These are phyloP conservation scores for Greenwoodochromis staneri DNA, from an alignment of 2,113 vertebrate species.

Conservation along the genomic window DNA sequence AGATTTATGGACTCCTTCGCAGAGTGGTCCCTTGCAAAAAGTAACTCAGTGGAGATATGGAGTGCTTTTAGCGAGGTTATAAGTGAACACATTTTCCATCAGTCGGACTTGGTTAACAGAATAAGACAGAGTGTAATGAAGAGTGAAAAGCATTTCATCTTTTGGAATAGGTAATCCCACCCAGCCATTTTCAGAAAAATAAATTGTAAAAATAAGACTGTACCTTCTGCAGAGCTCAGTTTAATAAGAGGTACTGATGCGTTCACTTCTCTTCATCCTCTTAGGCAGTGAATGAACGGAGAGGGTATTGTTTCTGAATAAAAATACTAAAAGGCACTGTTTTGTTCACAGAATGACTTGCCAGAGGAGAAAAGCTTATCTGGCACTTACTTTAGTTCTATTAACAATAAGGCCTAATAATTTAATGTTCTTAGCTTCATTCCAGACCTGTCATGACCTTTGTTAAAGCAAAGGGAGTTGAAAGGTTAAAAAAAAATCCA, in stretches of 20 bases:
- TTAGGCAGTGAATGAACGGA: not conserved
- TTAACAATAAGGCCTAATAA: constrained; percentile 5
- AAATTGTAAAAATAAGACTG: not conserved
- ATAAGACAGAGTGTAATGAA: constrained; percentile 7
- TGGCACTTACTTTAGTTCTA: not conserved
- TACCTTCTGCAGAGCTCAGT: not conserved
- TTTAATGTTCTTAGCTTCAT: constrained; percentile 38
- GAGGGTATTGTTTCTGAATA: not conserved
- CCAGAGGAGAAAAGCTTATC: not conserved
- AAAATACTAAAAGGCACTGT: not conserved
- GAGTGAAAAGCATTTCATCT: constrained; percentile 28
- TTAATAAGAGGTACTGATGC: constrained; percentile 20
- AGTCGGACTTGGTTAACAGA: not conserved
- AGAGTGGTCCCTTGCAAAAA: not conserved
- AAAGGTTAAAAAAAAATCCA: constrained; percentile 30
- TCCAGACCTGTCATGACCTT: constrained; percentile 13
- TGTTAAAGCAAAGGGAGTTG: constrained; percentile 33
- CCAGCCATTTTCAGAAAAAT: not conserved
- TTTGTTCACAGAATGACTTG: not conserved
- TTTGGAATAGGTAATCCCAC: not conserved
- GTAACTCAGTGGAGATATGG: constrained; percentile 3
- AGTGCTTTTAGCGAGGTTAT: constrained; percentile 26
- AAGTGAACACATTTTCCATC: constrained; percentile 19
- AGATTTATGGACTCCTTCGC: constrained; percentile 39
- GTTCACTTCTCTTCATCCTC: not conserved